Evolutionary conservation across 2,888 invertebrate genomes (phyloP), one percentile per base, ranked within the genome.

Genomic region (Drosophila algonquin): DNA sequence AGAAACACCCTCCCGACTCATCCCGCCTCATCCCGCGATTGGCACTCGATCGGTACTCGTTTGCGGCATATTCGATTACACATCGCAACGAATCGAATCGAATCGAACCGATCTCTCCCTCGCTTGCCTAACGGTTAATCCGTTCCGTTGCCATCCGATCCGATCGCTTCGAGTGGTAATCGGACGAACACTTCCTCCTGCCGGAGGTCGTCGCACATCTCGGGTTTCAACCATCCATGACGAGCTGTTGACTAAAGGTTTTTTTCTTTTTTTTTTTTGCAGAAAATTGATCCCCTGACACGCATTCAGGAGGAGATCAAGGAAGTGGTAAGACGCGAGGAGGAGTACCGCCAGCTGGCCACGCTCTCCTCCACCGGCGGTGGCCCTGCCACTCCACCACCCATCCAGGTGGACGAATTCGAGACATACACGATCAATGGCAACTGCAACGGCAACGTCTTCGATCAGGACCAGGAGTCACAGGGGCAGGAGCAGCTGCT

Each of bases 241-340:
- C 14, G 40, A 40, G 6, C 14, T 2, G 14, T 40, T 40, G 40
- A n/a, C 40, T 40, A 40, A 40, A 40, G 40, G 7, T 14, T 54
- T 40, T 21, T 12, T 18, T 35, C 6, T 16, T 8, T 27, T 24
- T 54, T 93, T 94, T 93, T 92, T n/a, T 8, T 91, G 89, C 92
- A 94, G 91, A 95, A 95, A 92, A 94, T 95, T 90, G 95, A 95
- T 92, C 96, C 96, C 76, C 93, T 96, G 88, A 94, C 94, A 89
- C 94, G 97, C 91, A 97, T 98, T 91, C 97, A 98, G 93, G 94
- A 95, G 90, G 98, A 98, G 94, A 97, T 98, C 87, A 95, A 96
- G 87, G 96, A 97, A 93, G 97, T 96, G 70, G 95, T 95, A 60
- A 95, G 96, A 89, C 94, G 97, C 77, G 98, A 98, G 92, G 94